Evolutionary conservation across 2,113 vertebrate genomes (phyloP), one percentile per base, ranked within the genome.

Genomic region (Rhinopomastus cyanomelas): DNA sequence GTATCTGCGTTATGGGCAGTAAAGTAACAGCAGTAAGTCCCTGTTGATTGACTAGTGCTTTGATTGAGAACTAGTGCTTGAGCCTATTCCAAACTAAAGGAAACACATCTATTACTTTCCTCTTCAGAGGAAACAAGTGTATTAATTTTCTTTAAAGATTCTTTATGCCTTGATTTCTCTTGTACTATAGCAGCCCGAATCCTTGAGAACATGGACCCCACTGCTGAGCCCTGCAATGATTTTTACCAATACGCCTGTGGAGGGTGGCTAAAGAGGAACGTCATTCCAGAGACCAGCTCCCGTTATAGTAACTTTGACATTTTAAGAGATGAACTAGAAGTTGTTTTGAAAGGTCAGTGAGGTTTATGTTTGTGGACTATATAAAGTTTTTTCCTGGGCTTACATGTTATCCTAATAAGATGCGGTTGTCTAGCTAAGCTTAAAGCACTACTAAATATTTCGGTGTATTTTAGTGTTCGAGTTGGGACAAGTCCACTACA

Each of bases 171-270:
- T 39, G 26, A 19, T 93, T 60, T 91, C 68, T 84, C 32, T 88
- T 8, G 3, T 81, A 30, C 21, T 86, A 27, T 96, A 99, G 99
- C 99, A 1, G 98, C 99, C 61, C 98, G 98, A 72, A 98, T 99
- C 75, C 98, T 99, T 60, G 96, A 98, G 95, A 99, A 98, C 96
- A 99, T 99, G 98, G 99, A 99, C 80, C n/a, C 92, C 26, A 97
- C 87, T 0, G 96, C 91, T 73, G 87, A 98, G 49, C 99, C 99
- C 5, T 99, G 99, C 62, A 61, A 97, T 12, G 97, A 99, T 95
- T 99, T 99, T 83, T 99, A 98, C 95, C 98, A 99, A 92, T 99
- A 97, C 1, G 98, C 99, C 86, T 99, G 99, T 14, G 99, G 99
- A 85, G 99, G 99, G 34, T 99, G 99, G 99, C 91, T 99, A 55